Percentiles rank a stretch among this genome's conserved stretches.
phyloP scores from a whole-genome alignment of 2,113 vertebrate species.

The Laticauda colubrina region DNA sequence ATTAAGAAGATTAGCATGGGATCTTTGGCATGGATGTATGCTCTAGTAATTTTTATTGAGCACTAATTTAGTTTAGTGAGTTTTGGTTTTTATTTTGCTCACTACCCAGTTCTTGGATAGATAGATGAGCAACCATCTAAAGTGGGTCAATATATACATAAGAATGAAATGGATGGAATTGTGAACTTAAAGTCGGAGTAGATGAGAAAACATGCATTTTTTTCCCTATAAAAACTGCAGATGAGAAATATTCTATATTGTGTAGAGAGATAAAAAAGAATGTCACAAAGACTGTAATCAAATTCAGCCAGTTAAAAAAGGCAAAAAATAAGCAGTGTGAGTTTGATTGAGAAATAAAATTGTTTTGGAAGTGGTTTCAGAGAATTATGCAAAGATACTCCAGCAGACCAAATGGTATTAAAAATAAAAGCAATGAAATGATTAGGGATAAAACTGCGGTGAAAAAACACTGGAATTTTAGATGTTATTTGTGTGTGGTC shows the following conservation, averaged over 20 bases:
- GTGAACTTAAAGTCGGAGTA: not conserved
- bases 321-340: not conserved
- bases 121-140: not conserved
- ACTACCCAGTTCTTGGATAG: not conserved
- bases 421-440: not conserved
- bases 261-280: not conserved
- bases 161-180: not conserved
- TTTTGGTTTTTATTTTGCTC: not conserved
- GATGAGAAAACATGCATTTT: not conserved
- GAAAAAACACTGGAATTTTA: not conserved
- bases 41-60: not conserved
- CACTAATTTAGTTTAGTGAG: not conserved
- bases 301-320: not conserved
- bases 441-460: not conserved
- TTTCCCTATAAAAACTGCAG: not conserved
- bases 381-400: not conserved
- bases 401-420: not conserved
- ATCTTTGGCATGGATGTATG: not conserved
- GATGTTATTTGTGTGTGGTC: not conserved
- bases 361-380: not conserved
- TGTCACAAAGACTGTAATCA: not conserved
- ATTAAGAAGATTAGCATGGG: not conserved
- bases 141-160: not conserved
- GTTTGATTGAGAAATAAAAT: not conserved
- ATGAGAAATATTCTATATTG: not conserved